A percentile compares a stretch with the other conserved stretches of the same genome.
phyloP scores from a whole-genome alignment of 2,797 vertebrate genomes.

The Notolabrus celidotus region DNA sequence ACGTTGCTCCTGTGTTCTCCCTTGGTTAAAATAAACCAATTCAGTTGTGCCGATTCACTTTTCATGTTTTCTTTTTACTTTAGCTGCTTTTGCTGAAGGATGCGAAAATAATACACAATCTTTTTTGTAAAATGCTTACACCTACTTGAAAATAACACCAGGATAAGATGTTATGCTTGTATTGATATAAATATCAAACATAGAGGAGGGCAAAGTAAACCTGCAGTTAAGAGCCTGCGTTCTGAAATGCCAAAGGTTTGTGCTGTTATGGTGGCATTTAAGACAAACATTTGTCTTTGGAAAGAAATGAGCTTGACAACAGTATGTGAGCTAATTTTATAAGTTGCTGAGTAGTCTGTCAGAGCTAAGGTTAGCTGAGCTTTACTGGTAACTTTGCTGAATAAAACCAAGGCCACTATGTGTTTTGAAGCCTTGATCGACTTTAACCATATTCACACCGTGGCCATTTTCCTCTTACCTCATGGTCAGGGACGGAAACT shows the following conservation, averaged over 20 bases:
- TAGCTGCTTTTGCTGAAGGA: constrained; percentile 9
- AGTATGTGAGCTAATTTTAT: constrained; percentile 69
- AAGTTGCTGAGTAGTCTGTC: constrained; percentile 45
- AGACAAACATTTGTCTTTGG: constrained; percentile 23
- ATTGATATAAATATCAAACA: constrained; percentile 10
- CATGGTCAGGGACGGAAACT: not conserved
- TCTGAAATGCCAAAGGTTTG: constrained; percentile 61
- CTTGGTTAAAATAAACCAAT: constrained; percentile 22
- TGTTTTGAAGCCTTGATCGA: not conserved
- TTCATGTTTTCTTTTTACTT: constrained; percentile 1
- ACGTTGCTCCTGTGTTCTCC: constrained; percentile 40
- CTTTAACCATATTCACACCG: not conserved
- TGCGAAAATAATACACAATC: constrained; percentile 11
- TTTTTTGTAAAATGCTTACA: constrained; percentile 2
- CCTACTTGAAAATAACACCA: constrained; percentile 8
- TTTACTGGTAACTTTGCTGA: not conserved
- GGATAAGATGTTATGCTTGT: constrained; percentile 45
- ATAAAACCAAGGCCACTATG: not conserved
- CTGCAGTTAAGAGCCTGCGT: constrained; percentile 62
- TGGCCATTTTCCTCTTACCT: not conserved
- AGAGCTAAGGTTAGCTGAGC: constrained; percentile 16
- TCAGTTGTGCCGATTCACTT: constrained; percentile 44
- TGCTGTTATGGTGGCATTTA: constrained; percentile 65
- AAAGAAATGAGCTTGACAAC: constrained; percentile 54
- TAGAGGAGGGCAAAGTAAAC: constrained; percentile 14